A percentile compares a stretch with the other conserved stretches of the same genome.
phyloP scores from a whole-genome alignment of 1,140 invertebrate genomes.

The Drosophila grimshawi region DNA sequence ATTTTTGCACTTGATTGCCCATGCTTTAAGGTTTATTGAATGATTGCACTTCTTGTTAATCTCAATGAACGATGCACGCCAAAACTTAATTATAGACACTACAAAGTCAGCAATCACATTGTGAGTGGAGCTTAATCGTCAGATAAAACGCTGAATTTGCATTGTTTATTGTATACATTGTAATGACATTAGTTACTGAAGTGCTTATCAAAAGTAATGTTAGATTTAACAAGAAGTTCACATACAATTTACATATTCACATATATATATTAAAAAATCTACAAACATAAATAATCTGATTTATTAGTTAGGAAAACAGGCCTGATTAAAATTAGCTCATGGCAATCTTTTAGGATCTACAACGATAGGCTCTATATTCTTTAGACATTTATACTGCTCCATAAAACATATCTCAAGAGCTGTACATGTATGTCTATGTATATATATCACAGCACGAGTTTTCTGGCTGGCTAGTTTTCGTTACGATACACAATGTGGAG shows the following conservation, averaged over 20 bases:
- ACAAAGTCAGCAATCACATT: no score
- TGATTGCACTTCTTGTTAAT: conserved; percentile 63
- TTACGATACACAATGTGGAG: conserved; percentile 20
- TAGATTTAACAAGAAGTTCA: no score
- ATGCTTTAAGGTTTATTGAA: conserved; percentile 64
- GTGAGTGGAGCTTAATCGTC: no score
- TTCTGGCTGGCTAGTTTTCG: neutral
- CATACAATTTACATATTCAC: no score
- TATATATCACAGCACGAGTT: conserved; percentile 17
- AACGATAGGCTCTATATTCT: neutral
- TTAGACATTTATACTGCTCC: neutral
- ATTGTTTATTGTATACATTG: no score
- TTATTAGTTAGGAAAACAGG: neutral
- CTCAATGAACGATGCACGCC: conserved; percentile 14
- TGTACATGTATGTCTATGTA: neutral
- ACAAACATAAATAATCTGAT: no score
- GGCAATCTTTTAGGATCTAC: neutral
- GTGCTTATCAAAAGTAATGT: no score
- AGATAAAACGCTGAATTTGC: no score
- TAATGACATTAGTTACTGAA: no score
- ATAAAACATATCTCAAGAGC: conserved; percentile 34
- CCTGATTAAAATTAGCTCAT: neutral
- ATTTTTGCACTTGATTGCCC: conserved; percentile 35
- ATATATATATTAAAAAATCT: no score
- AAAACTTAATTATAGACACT: neutral